Percentiles rank a stretch among this genome's conserved stretches.
These are phyloP conservation scores for Whitmania pigra DNA, from an alignment of 1,140 invertebrate species.

Conservation along the genomic window DNA sequence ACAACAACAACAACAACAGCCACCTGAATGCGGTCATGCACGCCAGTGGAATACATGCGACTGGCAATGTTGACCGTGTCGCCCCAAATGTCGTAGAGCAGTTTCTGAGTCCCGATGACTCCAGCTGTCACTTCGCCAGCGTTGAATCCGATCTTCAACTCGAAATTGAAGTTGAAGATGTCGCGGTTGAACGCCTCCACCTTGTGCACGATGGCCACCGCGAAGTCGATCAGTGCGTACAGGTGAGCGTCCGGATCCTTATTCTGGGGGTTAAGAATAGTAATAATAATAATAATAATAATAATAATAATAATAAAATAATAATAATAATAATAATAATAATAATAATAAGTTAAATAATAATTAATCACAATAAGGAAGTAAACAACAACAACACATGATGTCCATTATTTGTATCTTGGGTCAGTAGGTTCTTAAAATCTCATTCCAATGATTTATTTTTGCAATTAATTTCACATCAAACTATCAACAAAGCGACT, in stretches of 20 bases:
- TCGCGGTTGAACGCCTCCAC: slow-evolving; percentile 75
- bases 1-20: too few species aligned
- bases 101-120: slow-evolving; percentile 86
- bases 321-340: too few species aligned
- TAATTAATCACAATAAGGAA: too few species aligned
- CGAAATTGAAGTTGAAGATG: slow-evolving; percentile 71
- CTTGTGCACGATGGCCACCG: slow-evolving; percentile 66
- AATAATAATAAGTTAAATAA: too few species aligned
- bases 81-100: slow-evolving; percentile 96
- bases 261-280: slow-evolving; percentile 29
- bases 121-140: slow-evolving; percentile 81
- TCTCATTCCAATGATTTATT: too few species aligned
- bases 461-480: too few species aligned
- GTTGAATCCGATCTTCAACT: slow-evolving; percentile 59
- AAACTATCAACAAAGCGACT: too few species aligned
- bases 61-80: slow-evolving; percentile 94
- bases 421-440: too few species aligned
- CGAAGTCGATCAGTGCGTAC: slow-evolving; percentile 74
- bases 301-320: too few species aligned
- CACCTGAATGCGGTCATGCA: slow-evolving; percentile 32
- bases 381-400: too few species aligned
- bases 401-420: too few species aligned
- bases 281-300: background rate
- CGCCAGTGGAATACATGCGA: slow-evolving; percentile 69
- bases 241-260: slow-evolving; percentile 63